These are phyloP conservation scores for Polyommatus icarus DNA, from an alignment of 2,888 invertebrate species.

Conservation along the genomic window DNA sequence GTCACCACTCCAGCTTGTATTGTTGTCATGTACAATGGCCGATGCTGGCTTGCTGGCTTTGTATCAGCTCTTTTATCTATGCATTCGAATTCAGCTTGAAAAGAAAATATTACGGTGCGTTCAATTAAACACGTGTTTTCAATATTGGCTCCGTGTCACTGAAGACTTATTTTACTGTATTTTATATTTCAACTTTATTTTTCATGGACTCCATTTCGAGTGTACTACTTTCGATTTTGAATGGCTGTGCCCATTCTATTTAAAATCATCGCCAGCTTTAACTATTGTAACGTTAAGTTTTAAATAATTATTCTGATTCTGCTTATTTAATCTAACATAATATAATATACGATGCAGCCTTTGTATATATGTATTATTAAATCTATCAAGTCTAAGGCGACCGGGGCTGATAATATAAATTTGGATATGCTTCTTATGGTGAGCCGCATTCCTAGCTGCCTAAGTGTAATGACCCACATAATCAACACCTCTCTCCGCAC, in stretches of 20 bases:
- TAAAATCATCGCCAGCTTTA: neutral
- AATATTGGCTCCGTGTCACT: slow-evolving; percentile 14
- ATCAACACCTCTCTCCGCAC: too few relatives aligned
- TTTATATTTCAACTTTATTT: neutral
- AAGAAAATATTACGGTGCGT: slow-evolving; percentile 54
- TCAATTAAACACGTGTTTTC: slow-evolving; percentile 32
- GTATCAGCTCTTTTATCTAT: slow-evolving; percentile 66
- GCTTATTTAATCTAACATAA: too few relatives aligned
- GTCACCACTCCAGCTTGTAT: slow-evolving; percentile 50
- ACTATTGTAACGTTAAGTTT: neutral
- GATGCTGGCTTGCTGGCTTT: slow-evolving; percentile 57
- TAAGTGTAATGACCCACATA: too few relatives aligned
- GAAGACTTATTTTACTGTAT: neutral
- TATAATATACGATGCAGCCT: too few relatives aligned
- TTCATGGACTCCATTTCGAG: neutral
- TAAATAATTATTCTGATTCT: neutral
- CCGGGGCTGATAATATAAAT: too few relatives aligned
- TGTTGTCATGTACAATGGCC: slow-evolving; percentile 59
- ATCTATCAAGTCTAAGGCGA: too few relatives aligned
- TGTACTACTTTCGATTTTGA: neutral
- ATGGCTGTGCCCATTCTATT: neutral
- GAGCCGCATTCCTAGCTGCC: too few relatives aligned
- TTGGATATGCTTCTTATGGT: too few relatives aligned
- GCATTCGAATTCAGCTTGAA: slow-evolving; percentile 52
- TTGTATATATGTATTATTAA: too few relatives aligned